Base-by-base conservation (phyloP, 2,797 vertebrate species). In the Iguana delicatissima region DNA sequence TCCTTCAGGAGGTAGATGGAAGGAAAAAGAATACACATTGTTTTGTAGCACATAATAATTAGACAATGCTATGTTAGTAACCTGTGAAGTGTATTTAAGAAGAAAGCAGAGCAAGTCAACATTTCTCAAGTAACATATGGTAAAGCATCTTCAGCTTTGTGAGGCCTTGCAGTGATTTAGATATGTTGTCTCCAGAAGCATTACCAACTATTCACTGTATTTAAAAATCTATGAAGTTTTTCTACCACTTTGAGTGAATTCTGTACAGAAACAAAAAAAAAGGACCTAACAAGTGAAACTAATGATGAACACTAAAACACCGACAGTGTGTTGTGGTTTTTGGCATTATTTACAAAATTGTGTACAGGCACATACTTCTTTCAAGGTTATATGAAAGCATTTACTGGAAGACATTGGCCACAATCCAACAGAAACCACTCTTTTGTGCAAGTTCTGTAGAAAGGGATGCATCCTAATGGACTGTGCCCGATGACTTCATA, bases 341-440 rank as follows among this genome's bases (percentile, higher is more conserved):
- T 69, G 85, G 57, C 88, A 79, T 52, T 80, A 87, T 93, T 93
- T 89, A 93, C 93, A 90, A 89, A 95, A 87, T 85, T 95, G 87
- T 85, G 84, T 42, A 72, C 24, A 29, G 83, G 89, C 89, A 91
- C 83, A 91, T 89, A 87, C 88, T 57, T 80, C 92, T n/a, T 84
- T 77, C 35, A 46, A 80, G 81, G 12, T 42, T 80, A 85, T 69
- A 80, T 29, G 67, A 84, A 69, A 80, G n/a, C 74, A 55, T 57
- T 9, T 20, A 6, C 10, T 32, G 84, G 57, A 46, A 77, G 73
- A 52, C 1, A 72, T 22, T 1, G 50, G n/a, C 52, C 76, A 73
- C 52, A 72, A 24, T 80, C 74, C 6, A 80, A 50, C 50, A 59
- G 38, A 50, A 72, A 32, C 10, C 1, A 42, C 35, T 72, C n/a